Evolutionary conservation across 2,888 invertebrate genomes (phyloP).

Genomic region (Heliconius cydno): DNA sequence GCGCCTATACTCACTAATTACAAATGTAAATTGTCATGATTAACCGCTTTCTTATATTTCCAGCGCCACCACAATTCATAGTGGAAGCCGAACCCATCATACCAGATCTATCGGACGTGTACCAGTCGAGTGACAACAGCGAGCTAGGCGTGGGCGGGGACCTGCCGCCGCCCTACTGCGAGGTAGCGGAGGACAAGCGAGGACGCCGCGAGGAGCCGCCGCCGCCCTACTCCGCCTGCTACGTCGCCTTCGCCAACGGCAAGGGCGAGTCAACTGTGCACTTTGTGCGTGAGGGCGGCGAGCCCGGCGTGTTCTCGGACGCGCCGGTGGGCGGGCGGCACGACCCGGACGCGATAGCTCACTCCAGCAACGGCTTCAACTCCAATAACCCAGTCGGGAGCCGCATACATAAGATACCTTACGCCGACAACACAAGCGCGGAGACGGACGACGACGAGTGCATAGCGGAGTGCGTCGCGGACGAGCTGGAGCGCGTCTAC

Average conservation of each 20-base stretch:
- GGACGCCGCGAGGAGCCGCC: constrained; percentile 61
- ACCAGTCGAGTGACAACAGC: neutral
- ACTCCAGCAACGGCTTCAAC: constrained; percentile 44
- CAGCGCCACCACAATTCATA: constrained; percentile 1
- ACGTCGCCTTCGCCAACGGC: constrained; percentile 57
- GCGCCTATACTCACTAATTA: too few relatives aligned
- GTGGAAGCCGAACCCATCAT: constrained; percentile 6
- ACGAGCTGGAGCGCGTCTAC: constrained; percentile 32
- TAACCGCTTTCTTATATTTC: neutral
- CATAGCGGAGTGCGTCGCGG: constrained; percentile 23
- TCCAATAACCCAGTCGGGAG: constrained; percentile 35
- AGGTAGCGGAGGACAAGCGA: constrained; percentile 50
- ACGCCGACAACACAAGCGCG: constrained; percentile 33
- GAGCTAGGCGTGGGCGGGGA: constrained; percentile 47
- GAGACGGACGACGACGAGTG: constrained; percentile 39
- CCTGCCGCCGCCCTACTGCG: constrained; percentile 68
- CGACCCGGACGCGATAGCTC: constrained; percentile 40
- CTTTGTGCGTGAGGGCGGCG: constrained; percentile 50
- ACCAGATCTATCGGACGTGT: neutral
- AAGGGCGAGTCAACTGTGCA: constrained; percentile 59
- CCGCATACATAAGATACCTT: constrained; percentile 36
- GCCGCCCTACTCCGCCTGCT: constrained; percentile 70
- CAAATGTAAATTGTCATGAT: neutral
- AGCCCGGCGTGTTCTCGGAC: constrained; percentile 42
- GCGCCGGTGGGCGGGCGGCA: constrained; percentile 29